Percentiles rank a stretch among this genome's conserved stretches.
phyloP scores from a whole-genome alignment of 1,140 invertebrate genomes.

The Bathynomus jamesi region DNA sequence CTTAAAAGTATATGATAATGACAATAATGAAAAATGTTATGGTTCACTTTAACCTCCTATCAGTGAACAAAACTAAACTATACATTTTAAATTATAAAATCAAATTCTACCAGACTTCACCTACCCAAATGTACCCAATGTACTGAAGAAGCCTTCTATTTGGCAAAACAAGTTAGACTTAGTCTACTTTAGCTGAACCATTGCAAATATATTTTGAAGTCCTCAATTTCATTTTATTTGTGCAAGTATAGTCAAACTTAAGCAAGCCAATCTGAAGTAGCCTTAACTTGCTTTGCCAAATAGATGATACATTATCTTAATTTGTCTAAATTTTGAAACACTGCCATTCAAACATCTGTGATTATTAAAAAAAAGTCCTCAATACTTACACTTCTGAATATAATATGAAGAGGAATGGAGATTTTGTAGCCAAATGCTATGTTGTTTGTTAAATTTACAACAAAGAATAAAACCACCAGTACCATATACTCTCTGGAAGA shows the following conservation, averaged over 20 bases:
- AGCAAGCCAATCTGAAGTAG: background rate
- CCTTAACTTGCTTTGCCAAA: too few relatives aligned
- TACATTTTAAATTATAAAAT: background rate
- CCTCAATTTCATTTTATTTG: background rate
- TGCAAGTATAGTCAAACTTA: background rate
- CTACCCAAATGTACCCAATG: background rate
- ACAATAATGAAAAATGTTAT: background rate
- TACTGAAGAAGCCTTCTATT: too few relatives aligned
- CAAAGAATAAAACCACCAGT: constrained; percentile 83
- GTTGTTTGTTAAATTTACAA: constrained; percentile 89
- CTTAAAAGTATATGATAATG: too few relatives aligned
- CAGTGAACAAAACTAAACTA: too few relatives aligned
- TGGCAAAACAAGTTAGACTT: too few relatives aligned
- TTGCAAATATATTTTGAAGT: background rate
- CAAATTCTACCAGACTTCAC: background rate
- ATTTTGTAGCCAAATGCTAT: constrained; percentile 95
- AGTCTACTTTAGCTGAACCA: background rate
- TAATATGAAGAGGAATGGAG: constrained; percentile 96
- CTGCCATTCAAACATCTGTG: background rate
- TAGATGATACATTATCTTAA: too few relatives aligned
- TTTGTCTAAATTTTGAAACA: background rate
- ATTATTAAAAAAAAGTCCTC: background rate
- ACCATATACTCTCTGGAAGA: constrained; percentile 67
- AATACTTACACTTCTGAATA: constrained; percentile 81
- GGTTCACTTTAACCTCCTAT: background rate